Base-by-base conservation (phyloP, 2,113 vertebrate genomes). In the Ictalurus punctatus region DNA sequence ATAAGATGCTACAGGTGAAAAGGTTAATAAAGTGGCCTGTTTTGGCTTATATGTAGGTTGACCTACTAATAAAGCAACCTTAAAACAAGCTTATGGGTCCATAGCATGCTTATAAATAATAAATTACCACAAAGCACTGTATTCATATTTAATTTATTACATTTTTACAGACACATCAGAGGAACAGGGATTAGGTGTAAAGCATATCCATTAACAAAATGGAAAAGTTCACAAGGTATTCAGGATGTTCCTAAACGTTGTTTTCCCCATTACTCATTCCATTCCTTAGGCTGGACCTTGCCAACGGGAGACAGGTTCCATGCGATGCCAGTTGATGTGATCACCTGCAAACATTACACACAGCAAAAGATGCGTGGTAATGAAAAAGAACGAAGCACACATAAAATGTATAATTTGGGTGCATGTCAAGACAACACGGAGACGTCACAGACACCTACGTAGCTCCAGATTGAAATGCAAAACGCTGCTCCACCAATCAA, bases 281-380 rank as follows among this genome's bases (percentile, higher is more conserved):
- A 99, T 73, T 94, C 91, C 74, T 95, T 97, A 27, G 98, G 98
- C 86, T 95, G 96, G 63, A 98, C 1, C 95, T 92, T 98, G 88
- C 98, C 97, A 19, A 98, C 88, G 7, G 98, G 98, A 19, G 98
- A 99, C 82, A 97, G 3, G 92, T 98, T 98, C 98, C 98, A 99
- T 69, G 91, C 90, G 2, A 99, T 93, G 21, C 97, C 97, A 40
- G 95, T 94, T 48, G 95, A 92, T 90, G 97, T 98, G 19, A 94
- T 0, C 73, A 96, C 97, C 98, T 99, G 94, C 37, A 87, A 63
- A 83, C 23, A 73, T 44, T 52, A 25, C 7, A 52, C 8, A 84
- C 37, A 87, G 3, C 13, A 52, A 61, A 23, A 40, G 37, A 79
- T 23, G 59, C 17, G 71, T 1, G n/a, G 23, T 17, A 54, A 8